phyloP scores from a whole-genome alignment of 2,797 vertebrate genomes.

The Premnoplex brunnescens region DNA sequence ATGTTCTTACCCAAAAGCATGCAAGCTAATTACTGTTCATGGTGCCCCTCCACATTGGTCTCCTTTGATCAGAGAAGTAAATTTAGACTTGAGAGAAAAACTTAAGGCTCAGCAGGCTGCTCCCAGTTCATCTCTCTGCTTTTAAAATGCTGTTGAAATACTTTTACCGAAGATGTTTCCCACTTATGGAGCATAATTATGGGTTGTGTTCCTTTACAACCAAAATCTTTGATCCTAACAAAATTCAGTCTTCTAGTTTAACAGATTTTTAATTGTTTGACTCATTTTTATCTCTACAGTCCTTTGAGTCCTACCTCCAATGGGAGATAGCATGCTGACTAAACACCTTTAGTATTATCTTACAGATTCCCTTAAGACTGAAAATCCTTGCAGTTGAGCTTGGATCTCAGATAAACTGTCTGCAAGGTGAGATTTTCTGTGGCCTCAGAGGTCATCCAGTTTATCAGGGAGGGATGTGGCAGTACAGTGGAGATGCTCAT shows the following conservation, averaged over 20 bases:
- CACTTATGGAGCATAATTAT: background rate
- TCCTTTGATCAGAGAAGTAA: background rate
- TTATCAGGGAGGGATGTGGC: background rate
- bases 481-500: background rate
- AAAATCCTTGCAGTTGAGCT: background rate
- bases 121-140: background rate
- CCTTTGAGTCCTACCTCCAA: background rate
- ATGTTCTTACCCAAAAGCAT: background rate
- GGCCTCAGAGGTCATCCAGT: background rate
- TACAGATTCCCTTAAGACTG: background rate
- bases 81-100: background rate
- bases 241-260: background rate
- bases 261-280: background rate
- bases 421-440: background rate
- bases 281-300: background rate
- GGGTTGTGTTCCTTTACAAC: background rate
- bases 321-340: background rate
- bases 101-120: background rate
- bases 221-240: background rate
- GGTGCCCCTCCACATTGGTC: background rate
- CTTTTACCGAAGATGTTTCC: background rate
- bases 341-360: background rate
- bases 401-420: background rate
- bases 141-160: background rate
- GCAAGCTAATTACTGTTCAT: fast-evolving